These are phyloP conservation scores for Palaemon carinicauda DNA, from an alignment of 1,140 invertebrate species.

Conservation along the genomic window DNA sequence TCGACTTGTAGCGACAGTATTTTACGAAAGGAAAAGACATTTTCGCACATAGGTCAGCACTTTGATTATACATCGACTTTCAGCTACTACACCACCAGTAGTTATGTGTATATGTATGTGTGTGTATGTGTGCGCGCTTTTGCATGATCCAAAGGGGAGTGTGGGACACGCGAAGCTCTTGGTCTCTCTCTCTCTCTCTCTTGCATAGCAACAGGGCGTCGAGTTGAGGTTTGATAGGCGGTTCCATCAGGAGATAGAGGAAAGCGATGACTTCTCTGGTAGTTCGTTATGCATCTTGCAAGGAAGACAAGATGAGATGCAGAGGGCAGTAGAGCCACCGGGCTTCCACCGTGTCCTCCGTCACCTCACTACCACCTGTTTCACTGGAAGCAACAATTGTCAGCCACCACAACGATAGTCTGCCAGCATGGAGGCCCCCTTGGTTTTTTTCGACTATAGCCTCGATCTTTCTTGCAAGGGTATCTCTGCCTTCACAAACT, in stretches of 20 bases:
- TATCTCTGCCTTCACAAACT: not conserved
- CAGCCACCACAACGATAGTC: conserved; percentile 9
- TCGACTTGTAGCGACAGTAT: no score
- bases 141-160: not conserved
- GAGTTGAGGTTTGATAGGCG: not conserved
- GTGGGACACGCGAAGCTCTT: not conserved
- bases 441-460: not conserved
- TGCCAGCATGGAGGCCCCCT: not conserved
- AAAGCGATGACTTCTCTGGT: not conserved
- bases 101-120: no score
- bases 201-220: not conserved
- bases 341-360: not conserved
- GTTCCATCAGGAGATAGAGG: not conserved
- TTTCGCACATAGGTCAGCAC: no score
- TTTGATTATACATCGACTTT: no score
- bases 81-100: no score
- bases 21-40: no score
- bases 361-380: conserved; percentile 31
- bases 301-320: not conserved
- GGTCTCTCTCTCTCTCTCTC: no score
- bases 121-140: no score
- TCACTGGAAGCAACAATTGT: conserved; percentile 54
- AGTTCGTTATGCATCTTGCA: not conserved
- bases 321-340: not conserved
- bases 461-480: not conserved